Evolutionary conservation across 2,113 vertebrate genomes (phyloP).

Genomic region (human): DNA sequence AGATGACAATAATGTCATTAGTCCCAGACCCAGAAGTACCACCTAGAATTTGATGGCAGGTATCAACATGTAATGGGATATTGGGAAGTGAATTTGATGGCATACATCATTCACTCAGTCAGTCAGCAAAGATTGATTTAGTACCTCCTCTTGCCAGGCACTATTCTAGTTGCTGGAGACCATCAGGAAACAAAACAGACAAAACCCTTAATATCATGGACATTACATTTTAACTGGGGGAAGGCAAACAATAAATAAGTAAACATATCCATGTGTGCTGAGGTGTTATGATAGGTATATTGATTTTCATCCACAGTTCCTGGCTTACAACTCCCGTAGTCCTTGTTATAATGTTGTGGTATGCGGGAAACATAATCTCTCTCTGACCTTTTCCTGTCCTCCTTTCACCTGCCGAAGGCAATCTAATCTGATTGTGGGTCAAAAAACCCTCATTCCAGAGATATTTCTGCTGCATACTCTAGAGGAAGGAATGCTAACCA

Average conservation of each 20-base stretch:
- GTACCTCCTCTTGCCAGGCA: neutral
- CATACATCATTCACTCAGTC: neutral
- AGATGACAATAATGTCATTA: neutral
- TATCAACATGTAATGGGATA: neutral
- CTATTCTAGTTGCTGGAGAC: neutral
- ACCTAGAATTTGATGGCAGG: neutral
- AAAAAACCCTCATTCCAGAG: too few species aligned
- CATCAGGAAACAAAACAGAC: neutral
- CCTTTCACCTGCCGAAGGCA: too few species aligned
- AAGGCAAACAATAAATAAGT: neutral
- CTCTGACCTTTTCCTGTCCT: too few species aligned
- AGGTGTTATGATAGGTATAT: too few species aligned
- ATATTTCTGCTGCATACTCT: too few species aligned
- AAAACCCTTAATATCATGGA: neutral
- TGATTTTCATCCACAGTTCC: too few species aligned
- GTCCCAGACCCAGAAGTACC: neutral
- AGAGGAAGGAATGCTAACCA: too few species aligned
- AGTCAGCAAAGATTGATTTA: neutral
- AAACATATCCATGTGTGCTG: neutral
- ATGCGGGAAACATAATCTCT: too few species aligned
- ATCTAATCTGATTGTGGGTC: too few species aligned
- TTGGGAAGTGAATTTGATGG: neutral
- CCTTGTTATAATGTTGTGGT: too few species aligned
- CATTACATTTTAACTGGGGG: neutral
- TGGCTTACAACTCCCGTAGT: too few species aligned